Evolutionary conservation across 1,140 invertebrate species (phyloP).

Genomic region (fruit fly (Drosophila melanogaster)): Release_6_plus_ISO1_MT NT_037436.4:15921001-15921500

Average conservation of each 20-base stretch:
- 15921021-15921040: constrained; percentile 32
- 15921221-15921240: constrained; percentile 62
- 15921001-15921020: neutral
- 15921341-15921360: too few relatives aligned
- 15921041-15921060: constrained; percentile 64
- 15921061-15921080: constrained; percentile 41
- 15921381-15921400: too few relatives aligned
- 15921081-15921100: constrained; percentile 34
- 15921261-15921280: neutral
- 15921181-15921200: constrained; percentile 66
- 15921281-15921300: neutral
- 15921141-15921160: constrained; percentile 18
- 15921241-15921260: constrained; percentile 43
- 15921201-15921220: constrained; percentile 64
- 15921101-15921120: constrained; percentile 41
- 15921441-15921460: too few relatives aligned
- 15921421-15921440: too few relatives aligned
- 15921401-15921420: too few relatives aligned
- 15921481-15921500: too few relatives aligned
- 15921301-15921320: too few relatives aligned
- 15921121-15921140: constrained; percentile 6
- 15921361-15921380: too few relatives aligned
- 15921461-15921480: too few relatives aligned
- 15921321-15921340: too few relatives aligned
- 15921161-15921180: constrained; percentile 58